A percentile compares a stretch with the other conserved stretches of the same genome.
Conservation (phyloP, 2,797 vertebrate genomes). For the Fundulus diaphanus region DNA sequence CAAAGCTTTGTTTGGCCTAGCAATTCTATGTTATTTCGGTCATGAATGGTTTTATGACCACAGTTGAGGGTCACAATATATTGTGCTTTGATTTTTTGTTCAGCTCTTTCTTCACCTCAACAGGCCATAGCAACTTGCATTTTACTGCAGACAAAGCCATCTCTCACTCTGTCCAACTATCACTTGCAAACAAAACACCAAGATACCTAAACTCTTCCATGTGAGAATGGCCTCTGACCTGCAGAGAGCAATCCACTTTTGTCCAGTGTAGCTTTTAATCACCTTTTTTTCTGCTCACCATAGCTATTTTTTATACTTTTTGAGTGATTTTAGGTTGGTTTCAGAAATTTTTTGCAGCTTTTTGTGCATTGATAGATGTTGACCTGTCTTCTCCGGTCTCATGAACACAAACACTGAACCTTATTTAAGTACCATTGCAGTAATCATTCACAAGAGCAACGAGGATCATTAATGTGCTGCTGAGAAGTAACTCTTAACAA, state of each 20-base stretch:
- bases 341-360: neutral
- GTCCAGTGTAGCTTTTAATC: neutral
- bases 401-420: neutral
- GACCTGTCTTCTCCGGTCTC: neutral
- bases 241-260: neutral
- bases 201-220: too few relatives aligned
- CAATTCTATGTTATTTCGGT: too few relatives aligned
- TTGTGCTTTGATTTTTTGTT: too few relatives aligned
- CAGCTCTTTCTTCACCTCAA: too few relatives aligned
- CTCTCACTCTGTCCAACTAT: too few relatives aligned
- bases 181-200: too few relatives aligned
- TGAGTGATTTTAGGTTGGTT: neutral
- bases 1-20: too few relatives aligned
- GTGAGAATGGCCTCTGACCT: neutral
- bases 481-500: slow-evolving; percentile 3
- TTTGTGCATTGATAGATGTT: neutral
- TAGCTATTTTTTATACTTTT: too few relatives aligned
- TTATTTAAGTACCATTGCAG: neutral
- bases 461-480: neutral
- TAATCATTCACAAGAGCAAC: slow-evolving; percentile 1
- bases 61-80: too few relatives aligned
- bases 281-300: neutral
- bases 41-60: too few relatives aligned
- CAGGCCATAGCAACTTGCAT: too few relatives aligned
- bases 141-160: too few relatives aligned